phyloP scores from a whole-genome alignment of 2,888 invertebrate genomes.

The Diabrotica balteata region DNA sequence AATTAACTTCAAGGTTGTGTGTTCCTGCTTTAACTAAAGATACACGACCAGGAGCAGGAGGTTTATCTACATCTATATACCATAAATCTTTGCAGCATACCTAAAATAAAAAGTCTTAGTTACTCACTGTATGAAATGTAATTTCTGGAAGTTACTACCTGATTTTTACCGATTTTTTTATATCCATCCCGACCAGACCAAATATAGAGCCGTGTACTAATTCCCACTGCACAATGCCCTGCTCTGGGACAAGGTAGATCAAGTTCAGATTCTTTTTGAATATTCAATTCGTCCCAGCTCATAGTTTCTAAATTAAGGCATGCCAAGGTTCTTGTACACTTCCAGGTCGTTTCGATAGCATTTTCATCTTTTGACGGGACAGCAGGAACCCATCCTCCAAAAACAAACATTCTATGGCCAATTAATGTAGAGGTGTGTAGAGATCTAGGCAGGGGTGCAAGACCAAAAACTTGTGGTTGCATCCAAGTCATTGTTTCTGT shows the following conservation, averaged over 20 bases:
- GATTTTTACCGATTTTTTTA: slow-evolving; percentile 99
- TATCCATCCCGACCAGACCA: slow-evolving; percentile 99
- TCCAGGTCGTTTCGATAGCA: slow-evolving; percentile 98
- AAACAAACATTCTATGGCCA: slow-evolving; percentile 95
- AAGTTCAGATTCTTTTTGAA: slow-evolving; percentile 85
- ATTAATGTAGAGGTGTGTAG: slow-evolving; percentile 96
- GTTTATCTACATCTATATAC: slow-evolving; percentile 94
- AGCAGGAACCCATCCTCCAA: slow-evolving; percentile 99
- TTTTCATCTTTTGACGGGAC: slow-evolving; percentile 91
- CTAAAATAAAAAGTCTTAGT: slow-evolving; percentile 54
- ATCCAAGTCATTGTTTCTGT: slow-evolving; percentile 96
- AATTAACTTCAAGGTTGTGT: slow-evolving; percentile 92
- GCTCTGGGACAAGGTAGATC: slow-evolving; percentile 93
- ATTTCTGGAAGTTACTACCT: slow-evolving; percentile 65
- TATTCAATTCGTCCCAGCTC: slow-evolving; percentile 91
- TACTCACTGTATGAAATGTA: not conserved
- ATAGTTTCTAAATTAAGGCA: slow-evolving; percentile 92
- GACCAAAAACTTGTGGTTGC: slow-evolving; percentile 85
- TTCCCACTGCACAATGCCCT: slow-evolving; percentile 97
- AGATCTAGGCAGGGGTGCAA: slow-evolving; percentile 91
- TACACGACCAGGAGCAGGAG: slow-evolving; percentile 88
- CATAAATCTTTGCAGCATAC: slow-evolving; percentile 95
- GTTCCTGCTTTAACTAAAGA: slow-evolving; percentile 95
- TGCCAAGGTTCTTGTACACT: slow-evolving; percentile 96
- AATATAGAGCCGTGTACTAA: slow-evolving; percentile 94